Evolutionary conservation across 2,888 invertebrate species (phyloP), one percentile per base, ranked within the genome.

Genomic region (Chymomyza fuscimana): DNA sequence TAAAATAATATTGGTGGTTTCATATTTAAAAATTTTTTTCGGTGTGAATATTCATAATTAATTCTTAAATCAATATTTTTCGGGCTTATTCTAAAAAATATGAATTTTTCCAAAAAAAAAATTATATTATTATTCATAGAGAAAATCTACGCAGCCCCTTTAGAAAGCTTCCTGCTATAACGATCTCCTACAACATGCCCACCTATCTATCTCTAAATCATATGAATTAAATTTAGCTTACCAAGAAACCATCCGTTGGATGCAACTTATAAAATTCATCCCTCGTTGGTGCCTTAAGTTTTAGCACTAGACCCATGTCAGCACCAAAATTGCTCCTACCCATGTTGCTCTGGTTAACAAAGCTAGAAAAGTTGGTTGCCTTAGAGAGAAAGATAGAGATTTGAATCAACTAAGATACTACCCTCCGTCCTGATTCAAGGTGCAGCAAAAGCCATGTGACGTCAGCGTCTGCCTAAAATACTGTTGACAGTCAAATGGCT

Each of bases 181-280:
- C 19, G 19, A 19, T 19, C 19, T 19, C 19, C 19, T 19, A 19
- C 1, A 19, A 19, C 19, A 19, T 19, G 25, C 25, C 4, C 0
- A 3, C 25, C 4, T 3, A 3, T 25, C 25, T 4, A 25, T 25
- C 25, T 4, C 25, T 4, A 4, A 25, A 25, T 25, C 25, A 25
- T 25, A 25, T 0, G 25, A 25, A 25, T 25, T 25, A 3, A 46
- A 12, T 12, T 46, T 46, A 19, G 85, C 51, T 61, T 90, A 94
- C 94, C 82, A 93, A 92, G 87, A 94, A 93, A 1, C 95, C 95
- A 1, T 84, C 75, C 5, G 92, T 87, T 19, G 91, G 89, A n/a
- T 91, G 84, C 0, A 93, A 73, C 0, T 93, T 91, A 74, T 93
- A 94, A 32, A 93, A 93, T 76, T 94, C 94, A 88, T 95, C 95